Base-by-base conservation (phyloP, 2,888 invertebrate species). In the Myopa testacea region DNA sequence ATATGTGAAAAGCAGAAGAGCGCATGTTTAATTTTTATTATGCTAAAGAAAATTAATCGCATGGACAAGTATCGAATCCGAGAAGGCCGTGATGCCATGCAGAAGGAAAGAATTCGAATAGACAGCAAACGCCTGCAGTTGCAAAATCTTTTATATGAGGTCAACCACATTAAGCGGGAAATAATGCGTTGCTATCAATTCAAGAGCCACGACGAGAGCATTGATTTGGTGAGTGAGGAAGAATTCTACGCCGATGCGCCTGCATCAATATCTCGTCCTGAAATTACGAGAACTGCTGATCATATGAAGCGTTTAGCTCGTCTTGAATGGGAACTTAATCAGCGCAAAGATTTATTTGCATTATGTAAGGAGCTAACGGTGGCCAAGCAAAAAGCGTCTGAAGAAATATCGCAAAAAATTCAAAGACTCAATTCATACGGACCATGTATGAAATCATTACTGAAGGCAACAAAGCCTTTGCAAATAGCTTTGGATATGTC, bases 181-280 rank as follows among this genome's bases (percentile, higher is more conserved):
- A 96, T 97, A n/a, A 93, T 95, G 34, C 96, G 97, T 85, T 98
- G 98, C 86, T 92, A 97, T 79, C 96, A 98, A 86, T 98, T 98
- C 87, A 98, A 96, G 87, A 98, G 98, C 12, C 96, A 96, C 88
- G 97, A 98, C 91, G 96, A 98, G 90, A 94, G 95, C 85, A 96
- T 98, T 84, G 95, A 97, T 85, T 91, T 98, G 72, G 94, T 98
- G 2, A 90, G 95, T 0, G 91, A 95, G 73, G 94, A 95, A 78
- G 95, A 96, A 84, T 98, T 98, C 88, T 95, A 94, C 85, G 91
- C 91, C 83, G 92, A 94, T 87, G 82, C 82, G 2, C 82, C 82
- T 1, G 65, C 65, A n/a, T 91, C 91, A 69, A 91, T 96, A 78
- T 91, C 93, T 16, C 91, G 93, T 81, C 92, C 92, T 19, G 92